Evolutionary conservation across 2,113 vertebrate species (phyloP).

Genomic region (Naja naja): DNA sequence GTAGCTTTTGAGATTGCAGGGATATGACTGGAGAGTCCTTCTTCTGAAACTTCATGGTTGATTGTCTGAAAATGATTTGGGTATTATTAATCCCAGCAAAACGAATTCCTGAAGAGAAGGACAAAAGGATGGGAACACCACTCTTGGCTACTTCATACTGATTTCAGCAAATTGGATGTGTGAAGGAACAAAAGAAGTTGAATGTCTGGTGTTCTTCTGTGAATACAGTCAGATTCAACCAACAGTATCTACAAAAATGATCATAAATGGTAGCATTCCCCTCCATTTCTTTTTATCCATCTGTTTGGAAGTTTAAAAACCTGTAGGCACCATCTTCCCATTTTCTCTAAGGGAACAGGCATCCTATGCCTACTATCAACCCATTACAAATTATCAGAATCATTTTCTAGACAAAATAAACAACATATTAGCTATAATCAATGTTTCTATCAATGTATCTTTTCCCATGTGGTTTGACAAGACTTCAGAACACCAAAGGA

Average conservation of each 20-base stretch:
- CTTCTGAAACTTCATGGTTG: not conserved
- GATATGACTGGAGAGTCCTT: not conserved
- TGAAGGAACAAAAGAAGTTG: not conserved
- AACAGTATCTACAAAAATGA: not conserved
- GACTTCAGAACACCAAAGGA: not conserved
- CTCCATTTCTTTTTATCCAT: not conserved
- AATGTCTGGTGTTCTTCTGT: not conserved
- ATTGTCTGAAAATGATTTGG: not conserved
- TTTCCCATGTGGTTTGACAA: not conserved
- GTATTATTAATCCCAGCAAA: not conserved
- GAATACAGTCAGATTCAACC: not conserved
- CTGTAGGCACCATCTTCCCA: not conserved
- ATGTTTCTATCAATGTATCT: not conserved
- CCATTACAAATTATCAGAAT: not conserved
- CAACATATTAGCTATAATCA: not conserved
- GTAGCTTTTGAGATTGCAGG: not conserved
- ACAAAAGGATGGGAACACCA: not conserved
- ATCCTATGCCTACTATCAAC: not conserved
- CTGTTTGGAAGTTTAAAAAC: not conserved
- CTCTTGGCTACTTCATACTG: not conserved
- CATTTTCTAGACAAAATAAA: not conserved
- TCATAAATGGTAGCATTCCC: not conserved
- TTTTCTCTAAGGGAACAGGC: not conserved
- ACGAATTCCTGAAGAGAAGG: not conserved
- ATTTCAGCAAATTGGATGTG: not conserved